These are phyloP conservation scores for Boulengeromyrus knoepffleri DNA, from an alignment of 2,113 vertebrate species.

Conservation along the genomic window DNA sequence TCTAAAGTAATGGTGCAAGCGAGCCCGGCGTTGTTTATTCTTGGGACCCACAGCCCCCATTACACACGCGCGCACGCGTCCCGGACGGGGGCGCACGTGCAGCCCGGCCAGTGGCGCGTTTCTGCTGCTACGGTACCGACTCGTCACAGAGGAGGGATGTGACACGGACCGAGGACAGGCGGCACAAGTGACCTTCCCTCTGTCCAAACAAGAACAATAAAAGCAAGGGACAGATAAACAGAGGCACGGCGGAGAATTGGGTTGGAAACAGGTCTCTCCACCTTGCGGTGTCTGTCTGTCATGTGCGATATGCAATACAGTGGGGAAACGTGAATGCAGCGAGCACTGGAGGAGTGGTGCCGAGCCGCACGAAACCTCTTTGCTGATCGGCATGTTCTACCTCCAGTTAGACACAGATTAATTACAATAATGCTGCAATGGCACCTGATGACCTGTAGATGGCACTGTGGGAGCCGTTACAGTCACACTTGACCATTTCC, in stretches of 20 bases:
- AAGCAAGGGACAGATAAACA: neutral
- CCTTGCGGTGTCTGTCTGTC: neutral
- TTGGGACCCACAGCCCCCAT: neutral
- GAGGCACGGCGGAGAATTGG: neutral
- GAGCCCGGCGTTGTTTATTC: neutral
- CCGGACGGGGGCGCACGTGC: too few species aligned
- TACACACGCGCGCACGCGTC: neutral
- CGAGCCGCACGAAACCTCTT: neutral
- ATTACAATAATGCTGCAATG: neutral
- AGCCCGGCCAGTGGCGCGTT: too few species aligned
- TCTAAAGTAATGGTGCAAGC: neutral
- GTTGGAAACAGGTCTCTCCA: neutral
- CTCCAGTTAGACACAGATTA: neutral
- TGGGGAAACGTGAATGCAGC: neutral
- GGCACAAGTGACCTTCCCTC: neutral
- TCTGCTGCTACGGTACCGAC: neutral
- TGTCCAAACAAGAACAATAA: neutral
- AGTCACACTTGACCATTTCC: neutral
- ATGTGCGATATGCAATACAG: neutral
- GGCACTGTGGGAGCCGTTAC: neutral
- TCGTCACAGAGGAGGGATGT: neutral
- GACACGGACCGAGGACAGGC: neutral
- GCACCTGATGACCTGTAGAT: neutral
- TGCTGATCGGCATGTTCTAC: neutral
- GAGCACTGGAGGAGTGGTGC: neutral